Base-by-base conservation (phyloP, 2,113 vertebrate species). In the Onychorhynchus coronatus region DNA sequence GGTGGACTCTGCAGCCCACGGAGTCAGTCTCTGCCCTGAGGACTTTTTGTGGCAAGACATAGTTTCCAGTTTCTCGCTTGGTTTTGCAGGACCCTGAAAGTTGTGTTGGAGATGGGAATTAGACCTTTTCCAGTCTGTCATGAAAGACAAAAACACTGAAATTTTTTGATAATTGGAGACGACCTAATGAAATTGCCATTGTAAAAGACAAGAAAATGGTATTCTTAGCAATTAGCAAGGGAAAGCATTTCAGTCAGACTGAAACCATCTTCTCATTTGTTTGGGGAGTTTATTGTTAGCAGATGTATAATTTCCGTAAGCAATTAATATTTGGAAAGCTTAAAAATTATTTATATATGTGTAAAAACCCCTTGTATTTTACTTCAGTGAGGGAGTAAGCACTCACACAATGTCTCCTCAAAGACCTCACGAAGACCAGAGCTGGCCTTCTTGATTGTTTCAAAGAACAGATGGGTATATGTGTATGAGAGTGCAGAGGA, bases 301-400 rank as follows among this genome's bases (percentile, higher is more conserved):
- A 94, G 88, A 90, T 94, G 86, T 66, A 89, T 94, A 89, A 89
- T 81, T 92, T 96, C 83, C 4, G 0, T 78, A 86, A 72, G 87
- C 35, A 95, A 73, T 91, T 95, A 93, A 88, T 96, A 94, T 88
- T 94, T 93, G 76, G 75, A 90, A 86, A 83, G 68, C 83, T 87
- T 77, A 50, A 79, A 50, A 73, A 72, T 84, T 91, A 63, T 83
- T 89, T 93, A 67, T 77, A 52, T 65, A 41, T 8, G 11, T 71
- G 42, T 78, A 49, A 84, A 85, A 56, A 18, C 2, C 1, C 8
- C 65, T 89, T 84, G 52, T 74, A 30, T 86, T 94, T 86, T 77
- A 84, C 52, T 86, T 77, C 27, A 46, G n/a, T 44, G 14, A 30
- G 67, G 47, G 55, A 78, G 41, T 18, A 72, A 25, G 31, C 11